phyloP scores from a whole-genome alignment of 2,888 invertebrate genomes.

The Ennomos erosarius region DNA sequence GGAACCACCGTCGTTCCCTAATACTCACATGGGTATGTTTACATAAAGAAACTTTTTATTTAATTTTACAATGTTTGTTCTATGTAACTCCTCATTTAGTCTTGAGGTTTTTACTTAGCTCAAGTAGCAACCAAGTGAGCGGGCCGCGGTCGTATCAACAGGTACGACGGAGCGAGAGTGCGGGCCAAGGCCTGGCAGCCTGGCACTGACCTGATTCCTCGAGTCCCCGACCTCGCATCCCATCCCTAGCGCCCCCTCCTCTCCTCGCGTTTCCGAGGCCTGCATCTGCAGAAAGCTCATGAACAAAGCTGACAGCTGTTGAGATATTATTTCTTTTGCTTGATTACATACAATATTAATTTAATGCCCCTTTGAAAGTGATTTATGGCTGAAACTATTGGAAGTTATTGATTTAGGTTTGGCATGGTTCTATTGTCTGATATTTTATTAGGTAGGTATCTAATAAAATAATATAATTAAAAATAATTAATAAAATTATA shows the following conservation, averaged over 20 bases:
- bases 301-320: slow-evolving; percentile 24
- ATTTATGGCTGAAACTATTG: too few relatives aligned
- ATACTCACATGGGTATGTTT: too few relatives aligned
- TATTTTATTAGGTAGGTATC: too few relatives aligned
- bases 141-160: slow-evolving; percentile 58
- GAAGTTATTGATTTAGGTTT: too few relatives aligned
- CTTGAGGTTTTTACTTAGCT: background rate
- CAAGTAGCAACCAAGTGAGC: slow-evolving; percentile 2
- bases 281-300: slow-evolving; percentile 30
- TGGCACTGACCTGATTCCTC: slow-evolving; percentile 71
- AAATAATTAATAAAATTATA: too few relatives aligned
- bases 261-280: slow-evolving; percentile 28
- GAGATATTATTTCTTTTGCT: slow-evolving; percentile 15
- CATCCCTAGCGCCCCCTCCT: slow-evolving; percentile 29
- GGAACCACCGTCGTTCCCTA: too few relatives aligned
- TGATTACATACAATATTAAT: background rate
- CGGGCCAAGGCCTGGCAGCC: slow-evolving; percentile 65
- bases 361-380: slow-evolving; percentile 1
- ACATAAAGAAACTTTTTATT: too few relatives aligned
- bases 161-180: slow-evolving; percentile 45
- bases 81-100: too few relatives aligned
- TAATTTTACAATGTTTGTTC: too few relatives aligned
- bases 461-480: too few relatives aligned
- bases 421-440: too few relatives aligned
- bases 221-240: slow-evolving; percentile 58